Evolutionary conservation across 2,113 vertebrate genomes (phyloP), one percentile per base, ranked within the genome.

Genomic region (Halichoerus grypus): DNA sequence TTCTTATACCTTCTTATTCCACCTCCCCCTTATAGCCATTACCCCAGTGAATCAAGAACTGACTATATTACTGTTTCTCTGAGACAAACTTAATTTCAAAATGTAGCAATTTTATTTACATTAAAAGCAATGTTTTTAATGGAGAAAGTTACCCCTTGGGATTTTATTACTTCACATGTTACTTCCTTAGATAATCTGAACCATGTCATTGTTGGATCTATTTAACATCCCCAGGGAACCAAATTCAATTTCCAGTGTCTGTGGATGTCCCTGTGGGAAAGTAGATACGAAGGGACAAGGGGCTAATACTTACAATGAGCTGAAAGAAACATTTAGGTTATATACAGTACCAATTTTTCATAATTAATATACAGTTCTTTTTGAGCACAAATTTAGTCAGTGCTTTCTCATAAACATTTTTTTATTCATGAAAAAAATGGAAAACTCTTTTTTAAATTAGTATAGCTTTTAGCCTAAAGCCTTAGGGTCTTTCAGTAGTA

Each of bases 161-260:
- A 31, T 49, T 80, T 81, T 95, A 61, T 49, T 90, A 95, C 67
- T 86, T 89, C 14, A 76, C 4, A 3, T 81, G n/a, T 81, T 96
- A 19, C 7, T 80, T 95, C 14, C 31, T 91, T 82, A 88, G 46
- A 46, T 94, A 69, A 84, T 91, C 28, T 84, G 61, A 91, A 61
- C 28, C n/a, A 82, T 77, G 42, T 16, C 39, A 65, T 74, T 86
- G 13, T 90, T 69, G 33, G 57, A 77, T 33, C 36, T 85, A 53
- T 72, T 69, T 82, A 86, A 86, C 39, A 61, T 87, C 53, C 5
- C 18, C 21, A 53, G 22, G 77, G 86, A 67, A 42, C n/a, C 19
- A 91, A 83, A 77, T 96, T 92, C 79, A 95, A 87, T 84, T 88
- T 94, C 59, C 4, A 91, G 22, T 15, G 9, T 83, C 9, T 31